phyloP scores from a whole-genome alignment of 2,888 invertebrate genomes.

The Microchrysa polita region DNA sequence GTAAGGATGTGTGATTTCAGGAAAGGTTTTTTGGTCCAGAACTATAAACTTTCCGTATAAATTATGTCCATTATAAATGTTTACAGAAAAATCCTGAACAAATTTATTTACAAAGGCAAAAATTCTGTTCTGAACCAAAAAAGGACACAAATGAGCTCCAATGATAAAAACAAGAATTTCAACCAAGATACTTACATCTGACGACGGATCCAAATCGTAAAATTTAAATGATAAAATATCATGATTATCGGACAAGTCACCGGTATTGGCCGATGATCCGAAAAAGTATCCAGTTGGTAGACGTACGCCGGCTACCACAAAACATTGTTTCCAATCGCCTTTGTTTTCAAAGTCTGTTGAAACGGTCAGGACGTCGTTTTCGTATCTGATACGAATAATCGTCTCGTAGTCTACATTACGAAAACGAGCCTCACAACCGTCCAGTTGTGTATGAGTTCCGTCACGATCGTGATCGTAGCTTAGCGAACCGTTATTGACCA shows the following conservation, averaged over 20 bases:
- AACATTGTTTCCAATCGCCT: conserved; percentile 93
- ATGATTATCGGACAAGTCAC: conserved; percentile 96
- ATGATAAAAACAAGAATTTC: no score
- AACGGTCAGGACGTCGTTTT: conserved; percentile 88
- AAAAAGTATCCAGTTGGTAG: conserved; percentile 96
- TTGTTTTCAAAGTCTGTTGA: conserved; percentile 92
- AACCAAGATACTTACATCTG: conserved; percentile 46
- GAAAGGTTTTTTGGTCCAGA: no score
- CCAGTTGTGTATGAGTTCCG: conserved; percentile 96
- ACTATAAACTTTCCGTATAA: no score
- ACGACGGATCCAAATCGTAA: conserved; percentile 80
- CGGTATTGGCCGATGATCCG: conserved; percentile 95
- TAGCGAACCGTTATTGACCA: conserved; percentile 95
- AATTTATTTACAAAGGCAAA: no score
- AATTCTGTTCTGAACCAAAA: no score
- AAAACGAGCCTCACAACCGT: conserved; percentile 97
- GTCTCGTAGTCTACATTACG: conserved; percentile 91
- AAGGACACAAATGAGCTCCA: no score
- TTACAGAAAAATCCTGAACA: no score
- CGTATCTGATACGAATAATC: conserved; percentile 89
- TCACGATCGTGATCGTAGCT: conserved; percentile 98
- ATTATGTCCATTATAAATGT: no score
- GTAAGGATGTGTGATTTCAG: no score
- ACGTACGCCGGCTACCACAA: conserved; percentile 86
- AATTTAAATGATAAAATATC: conserved; percentile 92